Conservation (phyloP, 2,113 vertebrate genomes). For the Acrocephalus arundinaceus region DNA sequence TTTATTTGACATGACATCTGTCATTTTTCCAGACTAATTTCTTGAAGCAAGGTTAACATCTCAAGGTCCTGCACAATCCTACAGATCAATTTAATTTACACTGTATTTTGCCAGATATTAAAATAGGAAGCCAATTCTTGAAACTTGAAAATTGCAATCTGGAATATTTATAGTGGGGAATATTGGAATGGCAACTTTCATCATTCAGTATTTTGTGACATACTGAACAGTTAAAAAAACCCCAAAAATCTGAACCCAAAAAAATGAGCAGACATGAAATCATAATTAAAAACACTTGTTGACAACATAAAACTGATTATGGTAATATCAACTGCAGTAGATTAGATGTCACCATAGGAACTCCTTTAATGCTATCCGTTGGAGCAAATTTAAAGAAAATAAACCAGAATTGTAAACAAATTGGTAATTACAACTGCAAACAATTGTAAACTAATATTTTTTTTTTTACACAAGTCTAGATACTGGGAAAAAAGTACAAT, state of each 20-base stretch:
- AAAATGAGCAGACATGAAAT: background rate
- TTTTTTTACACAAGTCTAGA: background rate
- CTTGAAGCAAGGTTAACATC: background rate
- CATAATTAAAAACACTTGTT: background rate
- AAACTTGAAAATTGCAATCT: background rate
- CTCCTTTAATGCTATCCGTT: background rate
- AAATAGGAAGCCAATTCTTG: background rate
- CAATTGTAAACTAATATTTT: background rate
- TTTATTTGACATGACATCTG: background rate
- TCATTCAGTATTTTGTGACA: background rate
- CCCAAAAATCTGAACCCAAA: background rate
- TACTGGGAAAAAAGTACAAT: background rate
- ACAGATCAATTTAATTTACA: background rate
- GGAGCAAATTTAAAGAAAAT: background rate
- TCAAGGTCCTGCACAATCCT: background rate
- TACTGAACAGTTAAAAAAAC: background rate
- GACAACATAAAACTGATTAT: background rate
- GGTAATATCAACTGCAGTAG: background rate
- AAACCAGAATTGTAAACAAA: background rate
- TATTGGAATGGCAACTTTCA: background rate
- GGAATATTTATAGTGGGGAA: background rate
- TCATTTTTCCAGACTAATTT: background rate
- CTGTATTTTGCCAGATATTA: background rate
- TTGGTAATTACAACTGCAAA: background rate
- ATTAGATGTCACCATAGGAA: background rate